Percentiles rank a stretch among this genome's conserved stretches.
phyloP scores from a whole-genome alignment of 2,888 invertebrate genomes.

The Sipha maydis region DNA sequence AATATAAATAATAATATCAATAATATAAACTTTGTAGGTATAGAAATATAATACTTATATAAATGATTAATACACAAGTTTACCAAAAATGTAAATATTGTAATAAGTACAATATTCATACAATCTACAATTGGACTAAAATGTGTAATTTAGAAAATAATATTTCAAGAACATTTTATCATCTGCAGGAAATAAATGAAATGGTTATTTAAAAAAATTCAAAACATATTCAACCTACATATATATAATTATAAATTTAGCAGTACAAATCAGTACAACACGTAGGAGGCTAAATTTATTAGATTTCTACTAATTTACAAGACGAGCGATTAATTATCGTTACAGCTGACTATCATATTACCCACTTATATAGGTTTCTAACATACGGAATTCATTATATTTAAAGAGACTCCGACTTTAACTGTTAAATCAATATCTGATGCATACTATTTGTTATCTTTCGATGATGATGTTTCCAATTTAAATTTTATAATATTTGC shows the following conservation, averaged over 20 bases:
- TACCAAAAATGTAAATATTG: too few relatives aligned
- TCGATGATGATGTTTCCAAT: not conserved
- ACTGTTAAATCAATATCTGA: not conserved
- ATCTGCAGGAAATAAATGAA: not conserved
- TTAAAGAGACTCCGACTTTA: not conserved
- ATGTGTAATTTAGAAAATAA: not conserved
- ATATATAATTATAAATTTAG: not conserved
- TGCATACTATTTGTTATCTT: not conserved
- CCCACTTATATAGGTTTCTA: not conserved
- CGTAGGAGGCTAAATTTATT: slow-evolving; percentile 16
- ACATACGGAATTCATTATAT: not conserved
- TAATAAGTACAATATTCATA: too few relatives aligned
- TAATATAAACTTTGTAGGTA: not conserved
- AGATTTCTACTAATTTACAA: not conserved
- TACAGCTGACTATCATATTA: not conserved
- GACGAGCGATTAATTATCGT: not conserved
- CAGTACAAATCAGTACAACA: not conserved
- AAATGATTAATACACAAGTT: too few relatives aligned
- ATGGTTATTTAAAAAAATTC: not conserved
- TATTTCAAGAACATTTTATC: not conserved
- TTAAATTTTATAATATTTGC: not conserved
- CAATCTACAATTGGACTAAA: not conserved
- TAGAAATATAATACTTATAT: not conserved
- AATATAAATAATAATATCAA: too few relatives aligned
- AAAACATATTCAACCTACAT: slow-evolving; percentile 39